Base-by-base conservation (phyloP, 2,888 invertebrate species). In the Platycheirus rosarum region DNA sequence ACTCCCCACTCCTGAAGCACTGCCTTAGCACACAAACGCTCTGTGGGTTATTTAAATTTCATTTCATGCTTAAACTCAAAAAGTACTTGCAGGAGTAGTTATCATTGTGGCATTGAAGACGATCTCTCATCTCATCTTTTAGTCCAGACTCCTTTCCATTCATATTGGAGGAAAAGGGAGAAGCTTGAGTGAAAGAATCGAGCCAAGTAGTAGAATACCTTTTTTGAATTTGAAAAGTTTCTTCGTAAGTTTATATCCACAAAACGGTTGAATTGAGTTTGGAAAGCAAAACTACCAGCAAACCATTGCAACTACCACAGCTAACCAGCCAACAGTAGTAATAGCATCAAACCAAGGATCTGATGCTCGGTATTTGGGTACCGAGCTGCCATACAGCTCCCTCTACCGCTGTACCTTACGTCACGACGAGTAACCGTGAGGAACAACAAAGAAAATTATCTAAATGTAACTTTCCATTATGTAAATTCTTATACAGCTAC, bases 381-480 rank as follows among this genome's bases (percentile, higher is more conserved):
- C 26, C 13, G 9, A 16, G 32, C 18, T 2, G 13, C 11, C 1
- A 1, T 11, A 29, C 26, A 16, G 44, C 32, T 35, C n/a, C 42
- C 35, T 16, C 20, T 32, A 32, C 35, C 8, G 32, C 20, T 2
- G 1, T 18, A 35, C 23, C 6, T 6, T 9, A 40, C 13, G 14
- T n/a, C 7, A n/a, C 3, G 6, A 57, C 44, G 20, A 69, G 48
- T 44, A 69, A 62, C 51, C 29, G 57, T 37, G 73, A 70, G 80
- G 66, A 82, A 77, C 71, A 82, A 82, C 84, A 78, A 84, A 84
- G 84, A 73, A 84, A 84, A 84, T 84, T 84, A 84, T 84, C 84
- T 78, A 74, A 84, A 84, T 78, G 84, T 84, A 84, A 84, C 78
- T 77, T 84, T 84, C 84, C 84, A 84, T 84, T 84, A 84, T 84